Evolutionary conservation across 2,888 invertebrate genomes (phyloP).

Genomic region (Polymixis lichenea): DNA sequence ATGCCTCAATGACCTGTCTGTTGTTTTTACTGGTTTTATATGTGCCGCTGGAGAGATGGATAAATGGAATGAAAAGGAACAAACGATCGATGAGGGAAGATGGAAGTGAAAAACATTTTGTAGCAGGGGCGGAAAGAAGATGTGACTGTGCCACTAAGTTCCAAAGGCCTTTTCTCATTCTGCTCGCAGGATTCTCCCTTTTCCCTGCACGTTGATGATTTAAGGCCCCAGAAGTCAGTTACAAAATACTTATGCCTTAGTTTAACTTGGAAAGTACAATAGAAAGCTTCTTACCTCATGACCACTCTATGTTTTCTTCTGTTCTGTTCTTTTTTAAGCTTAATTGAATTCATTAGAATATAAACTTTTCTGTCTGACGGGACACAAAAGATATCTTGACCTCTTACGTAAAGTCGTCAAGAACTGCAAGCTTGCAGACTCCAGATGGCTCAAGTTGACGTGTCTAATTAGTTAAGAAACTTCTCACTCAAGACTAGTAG

Average conservation of each 20-base stretch:
- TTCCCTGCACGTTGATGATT: not conserved
- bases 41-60: not conserved
- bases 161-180: not conserved
- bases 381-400: conserved; percentile 22
- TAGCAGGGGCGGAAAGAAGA: not conserved
- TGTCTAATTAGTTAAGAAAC: conserved; percentile 45
- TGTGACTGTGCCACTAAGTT: not conserved
- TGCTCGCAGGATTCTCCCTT: not conserved
- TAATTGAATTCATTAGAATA: not conserved
- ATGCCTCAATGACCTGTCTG: not conserved
- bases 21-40: not conserved
- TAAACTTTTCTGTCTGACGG: conserved; percentile 4
- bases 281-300: not conserved
- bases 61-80: not conserved
- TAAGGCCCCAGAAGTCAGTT: no score
- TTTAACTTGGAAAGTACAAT: not conserved
- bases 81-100: not conserved
- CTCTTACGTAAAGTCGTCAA: conserved; percentile 30
- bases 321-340: conserved; percentile 2
- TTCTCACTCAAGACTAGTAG: conserved; percentile 20
- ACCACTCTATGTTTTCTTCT: not conserved
- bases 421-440: conserved; percentile 20
- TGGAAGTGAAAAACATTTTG: not conserved
- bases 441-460: conserved; percentile 39
- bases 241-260: not conserved